Percentiles rank a stretch among this genome's conserved stretches.
phyloP scores from a whole-genome alignment of 2,113 vertebrate species.

The Thinocorus orbignyianus region DNA sequence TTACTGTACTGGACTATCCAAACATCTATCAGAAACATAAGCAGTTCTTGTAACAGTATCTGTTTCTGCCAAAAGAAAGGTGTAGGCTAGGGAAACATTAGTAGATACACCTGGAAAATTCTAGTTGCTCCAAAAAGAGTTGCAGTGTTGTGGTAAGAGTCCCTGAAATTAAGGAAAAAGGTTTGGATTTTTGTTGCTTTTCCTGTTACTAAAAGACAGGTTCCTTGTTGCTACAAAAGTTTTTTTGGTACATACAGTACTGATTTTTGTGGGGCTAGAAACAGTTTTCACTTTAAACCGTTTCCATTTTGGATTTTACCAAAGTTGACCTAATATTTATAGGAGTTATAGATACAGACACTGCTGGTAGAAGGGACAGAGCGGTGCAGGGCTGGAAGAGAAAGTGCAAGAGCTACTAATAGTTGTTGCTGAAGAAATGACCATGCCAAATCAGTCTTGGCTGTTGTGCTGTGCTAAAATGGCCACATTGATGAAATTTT shows the following conservation, averaged over 20 bases:
- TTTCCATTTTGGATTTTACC: too few relatives aligned
- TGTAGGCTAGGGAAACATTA: background rate
- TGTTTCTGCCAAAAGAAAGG: background rate
- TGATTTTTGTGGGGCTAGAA: background rate
- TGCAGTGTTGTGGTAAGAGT: background rate
- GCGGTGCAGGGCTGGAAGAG: background rate
- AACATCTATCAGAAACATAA: background rate
- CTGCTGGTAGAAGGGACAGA: background rate
- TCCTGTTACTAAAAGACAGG: background rate
- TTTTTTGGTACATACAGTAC: background rate
- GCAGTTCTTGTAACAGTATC: background rate
- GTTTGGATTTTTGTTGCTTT: background rate
- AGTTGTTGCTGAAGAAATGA: background rate
- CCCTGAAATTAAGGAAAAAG: background rate
- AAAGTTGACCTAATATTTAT: background rate
- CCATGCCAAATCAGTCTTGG: background rate
- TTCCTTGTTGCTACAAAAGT: background rate
- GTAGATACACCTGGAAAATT: background rate
- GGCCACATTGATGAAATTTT: background rate
- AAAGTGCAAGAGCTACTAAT: background rate
- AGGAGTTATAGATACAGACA: background rate
- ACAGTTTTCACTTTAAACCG: background rate
- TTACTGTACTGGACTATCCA: background rate
- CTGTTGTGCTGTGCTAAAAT: background rate
- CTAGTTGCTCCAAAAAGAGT: background rate